Evolutionary conservation across 92 coral and sea anemone genomes (phyloP).

Genomic region (Montipora capitata): DNA sequence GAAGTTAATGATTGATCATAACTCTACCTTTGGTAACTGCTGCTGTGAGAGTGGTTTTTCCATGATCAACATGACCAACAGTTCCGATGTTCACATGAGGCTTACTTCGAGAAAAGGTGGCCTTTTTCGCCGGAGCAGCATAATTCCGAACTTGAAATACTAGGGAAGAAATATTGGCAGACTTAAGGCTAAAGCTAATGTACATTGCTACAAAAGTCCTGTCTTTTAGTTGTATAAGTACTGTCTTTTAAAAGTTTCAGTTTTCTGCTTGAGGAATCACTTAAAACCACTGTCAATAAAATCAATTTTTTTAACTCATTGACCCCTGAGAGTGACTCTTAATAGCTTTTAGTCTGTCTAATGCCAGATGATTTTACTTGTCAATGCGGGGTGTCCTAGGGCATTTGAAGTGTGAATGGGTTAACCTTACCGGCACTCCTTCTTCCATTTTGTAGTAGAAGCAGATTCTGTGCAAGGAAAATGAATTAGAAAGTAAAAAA

Average conservation of each 20-base stretch:
- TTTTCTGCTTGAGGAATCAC: too few relatives aligned
- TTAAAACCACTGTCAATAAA: too few relatives aligned
- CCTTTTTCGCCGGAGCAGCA: constrained; percentile 94
- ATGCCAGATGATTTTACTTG: too few relatives aligned
- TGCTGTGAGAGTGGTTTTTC: constrained; percentile 98
- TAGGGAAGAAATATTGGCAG: neutral
- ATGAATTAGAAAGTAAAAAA: neutral
- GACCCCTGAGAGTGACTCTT: too few relatives aligned
- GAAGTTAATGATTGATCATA: neutral
- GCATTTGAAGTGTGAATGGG: too few relatives aligned
- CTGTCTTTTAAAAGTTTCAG: too few relatives aligned
- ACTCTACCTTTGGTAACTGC: constrained; percentile 96
- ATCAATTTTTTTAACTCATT: too few relatives aligned
- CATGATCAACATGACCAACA: constrained; percentile 99
- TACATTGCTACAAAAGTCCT: too few relatives aligned
- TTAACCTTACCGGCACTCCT: constrained; percentile 27
- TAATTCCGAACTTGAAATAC: constrained; percentile 77
- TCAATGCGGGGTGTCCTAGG: too few relatives aligned
- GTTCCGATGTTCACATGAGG: constrained; percentile 99
- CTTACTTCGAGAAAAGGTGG: constrained; percentile 88
- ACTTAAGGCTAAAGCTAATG: neutral
- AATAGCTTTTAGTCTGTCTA: too few relatives aligned
- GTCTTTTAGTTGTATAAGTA: too few relatives aligned
- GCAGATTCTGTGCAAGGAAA: constrained; percentile 17
- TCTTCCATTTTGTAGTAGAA: constrained; percentile 31